These are phyloP conservation scores for Heteromyza rotundicornis DNA, from an alignment of 2,888 invertebrate genomes.

Conservation along the genomic window DNA sequence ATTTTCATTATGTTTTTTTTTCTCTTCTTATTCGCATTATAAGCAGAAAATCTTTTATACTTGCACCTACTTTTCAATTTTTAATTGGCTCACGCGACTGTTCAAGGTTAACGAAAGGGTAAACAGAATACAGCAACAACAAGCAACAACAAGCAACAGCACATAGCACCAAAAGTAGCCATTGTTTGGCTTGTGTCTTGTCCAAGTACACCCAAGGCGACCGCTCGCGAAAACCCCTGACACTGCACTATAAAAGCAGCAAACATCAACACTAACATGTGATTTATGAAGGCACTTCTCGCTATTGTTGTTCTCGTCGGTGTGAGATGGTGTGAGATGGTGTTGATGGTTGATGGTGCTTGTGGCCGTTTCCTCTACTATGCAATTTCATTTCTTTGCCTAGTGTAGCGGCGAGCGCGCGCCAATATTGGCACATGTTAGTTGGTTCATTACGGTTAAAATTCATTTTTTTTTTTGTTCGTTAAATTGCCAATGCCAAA, in stretches of 20 bases:
- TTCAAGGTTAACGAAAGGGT: slow-evolving; percentile 35
- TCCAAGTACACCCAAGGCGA: background rate
- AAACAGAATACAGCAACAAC: slow-evolving; percentile 4
- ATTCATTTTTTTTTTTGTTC: too few relatives aligned
- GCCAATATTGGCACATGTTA: slow-evolving; percentile 19
- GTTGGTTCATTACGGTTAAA: too few relatives aligned
- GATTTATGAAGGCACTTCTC: slow-evolving; percentile 26
- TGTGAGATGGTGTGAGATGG: background rate
- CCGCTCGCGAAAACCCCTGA: slow-evolving; percentile 14
- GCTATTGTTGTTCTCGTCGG: background rate
- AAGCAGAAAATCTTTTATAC: too few relatives aligned
- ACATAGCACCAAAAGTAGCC: too few relatives aligned
- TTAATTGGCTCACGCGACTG: slow-evolving; percentile 32
- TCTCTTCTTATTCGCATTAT: too few relatives aligned
- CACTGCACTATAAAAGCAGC: slow-evolving; percentile 23
- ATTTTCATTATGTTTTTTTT: too few relatives aligned
- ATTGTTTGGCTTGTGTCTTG: background rate
- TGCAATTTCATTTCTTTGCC: background rate
- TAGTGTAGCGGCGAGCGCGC: slow-evolving; percentile 9
- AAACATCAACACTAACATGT: slow-evolving; percentile 16
- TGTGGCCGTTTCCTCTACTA: too few relatives aligned
- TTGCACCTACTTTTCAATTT: too few relatives aligned
- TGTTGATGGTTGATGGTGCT: background rate
- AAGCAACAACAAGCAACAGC: background rate
- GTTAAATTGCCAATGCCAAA: slow-evolving; percentile 26